Conservation (phyloP, 2,797 vertebrate genomes). For the Myotis myotis region DNA sequence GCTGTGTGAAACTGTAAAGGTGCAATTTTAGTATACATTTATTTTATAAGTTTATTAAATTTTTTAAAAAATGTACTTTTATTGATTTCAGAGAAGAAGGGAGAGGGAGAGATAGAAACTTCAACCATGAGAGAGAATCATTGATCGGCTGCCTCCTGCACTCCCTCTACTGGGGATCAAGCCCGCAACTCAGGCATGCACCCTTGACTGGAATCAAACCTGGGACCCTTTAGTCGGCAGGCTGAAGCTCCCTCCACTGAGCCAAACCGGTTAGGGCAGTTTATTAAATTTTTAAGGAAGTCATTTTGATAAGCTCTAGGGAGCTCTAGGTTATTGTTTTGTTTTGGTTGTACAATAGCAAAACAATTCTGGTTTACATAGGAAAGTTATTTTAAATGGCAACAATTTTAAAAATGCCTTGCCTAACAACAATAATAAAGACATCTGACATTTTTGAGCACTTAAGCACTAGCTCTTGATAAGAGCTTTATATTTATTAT, state of each 20-base stretch:
- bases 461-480: neutral
- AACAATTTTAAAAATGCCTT: neutral
- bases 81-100: too few relatives aligned
- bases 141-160: too few relatives aligned
- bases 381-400: slow-evolving; percentile 9
- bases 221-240: too few relatives aligned
- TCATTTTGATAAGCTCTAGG: neutral
- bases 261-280: too few relatives aligned
- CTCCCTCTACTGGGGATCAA: too few relatives aligned
- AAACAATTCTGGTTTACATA: neutral
- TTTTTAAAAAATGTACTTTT: neutral
- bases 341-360: neutral
- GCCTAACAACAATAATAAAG: neutral
- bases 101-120: too few relatives aligned
- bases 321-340: slow-evolving; percentile 10
- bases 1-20: neutral
- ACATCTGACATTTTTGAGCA: neutral
- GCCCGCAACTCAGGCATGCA: too few relatives aligned
- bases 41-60: neutral
- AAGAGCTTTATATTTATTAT: neutral
- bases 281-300: neutral
- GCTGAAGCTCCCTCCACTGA: too few relatives aligned
- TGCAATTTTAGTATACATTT: neutral
- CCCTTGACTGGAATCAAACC: too few relatives aligned
- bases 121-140: too few relatives aligned